A percentile compares a stretch with the other conserved stretches of the same genome.
Conservation (phyloP, 1,140 invertebrate genomes). For the Drosophila navojoa region DNA sequence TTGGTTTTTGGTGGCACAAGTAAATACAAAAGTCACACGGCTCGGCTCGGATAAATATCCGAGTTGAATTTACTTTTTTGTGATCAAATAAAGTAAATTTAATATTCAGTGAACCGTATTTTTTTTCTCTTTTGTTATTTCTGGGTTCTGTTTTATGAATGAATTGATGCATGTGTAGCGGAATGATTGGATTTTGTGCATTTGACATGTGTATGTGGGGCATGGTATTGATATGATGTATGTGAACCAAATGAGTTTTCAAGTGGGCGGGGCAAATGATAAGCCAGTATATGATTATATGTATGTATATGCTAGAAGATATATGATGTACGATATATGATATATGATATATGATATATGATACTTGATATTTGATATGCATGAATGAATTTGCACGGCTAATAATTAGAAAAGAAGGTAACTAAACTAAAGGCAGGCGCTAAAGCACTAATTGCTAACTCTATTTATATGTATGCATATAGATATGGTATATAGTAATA, state of each 20-base stretch:
- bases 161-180: slow-evolving; percentile 43
- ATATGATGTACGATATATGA: slow-evolving; percentile 18
- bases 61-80: slow-evolving; percentile 8
- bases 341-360: slow-evolving; percentile 4
- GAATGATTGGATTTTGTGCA: slow-evolving; percentile 67
- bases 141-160: slow-evolving; percentile 24
- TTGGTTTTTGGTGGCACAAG: neutral
- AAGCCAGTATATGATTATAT: slow-evolving; percentile 18
- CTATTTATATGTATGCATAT: slow-evolving; percentile 8
- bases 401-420: slow-evolving; percentile 38
- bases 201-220: slow-evolving; percentile 45
- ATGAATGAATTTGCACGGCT: slow-evolving; percentile 52
- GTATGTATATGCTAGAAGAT: neutral
- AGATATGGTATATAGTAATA: neutral
- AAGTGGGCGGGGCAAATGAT: slow-evolving; percentile 13
- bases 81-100: slow-evolving; percentile 11
- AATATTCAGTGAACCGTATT: slow-evolving; percentile 55
- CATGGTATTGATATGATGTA: slow-evolving; percentile 24
- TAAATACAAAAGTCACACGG: slow-evolving; percentile 14
- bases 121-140: slow-evolving; percentile 31
- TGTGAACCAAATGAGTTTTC: slow-evolving; percentile 33
- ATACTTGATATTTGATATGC: slow-evolving; percentile 10
- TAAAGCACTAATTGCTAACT: slow-evolving; percentile 65
- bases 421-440: slow-evolving; percentile 54
- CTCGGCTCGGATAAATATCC: slow-evolving; percentile 29